A percentile compares a stretch with the other conserved stretches of the same genome.
Evolutionary conservation across 2,888 invertebrate species (phyloP).

Genomic region (Leptopilina drosophilae): DNA sequence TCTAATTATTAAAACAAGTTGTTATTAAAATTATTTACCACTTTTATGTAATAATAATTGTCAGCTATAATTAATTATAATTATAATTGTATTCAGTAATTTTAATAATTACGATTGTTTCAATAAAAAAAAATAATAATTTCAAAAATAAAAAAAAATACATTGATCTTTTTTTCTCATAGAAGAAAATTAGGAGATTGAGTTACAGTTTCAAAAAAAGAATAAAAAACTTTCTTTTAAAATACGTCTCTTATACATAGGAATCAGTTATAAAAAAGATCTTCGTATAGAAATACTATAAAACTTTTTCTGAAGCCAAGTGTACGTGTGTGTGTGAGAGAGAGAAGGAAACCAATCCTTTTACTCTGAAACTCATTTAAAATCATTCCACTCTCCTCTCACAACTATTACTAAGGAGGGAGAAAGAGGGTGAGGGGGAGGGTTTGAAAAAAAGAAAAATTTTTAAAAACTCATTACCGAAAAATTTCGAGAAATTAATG

Average conservation of each 20-base stretch:
- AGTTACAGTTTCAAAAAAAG: slow-evolving; percentile 21
- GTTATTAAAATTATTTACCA: no score
- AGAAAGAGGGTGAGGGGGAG: not conserved
- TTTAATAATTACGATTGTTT: no score
- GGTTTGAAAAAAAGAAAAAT: not conserved
- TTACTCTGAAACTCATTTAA: not conserved
- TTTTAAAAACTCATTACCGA: slow-evolving; percentile 12
- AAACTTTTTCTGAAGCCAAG: not conserved
- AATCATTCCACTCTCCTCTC: not conserved
- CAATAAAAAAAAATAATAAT: no score
- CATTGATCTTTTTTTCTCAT: no score
- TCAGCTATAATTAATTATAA: no score
- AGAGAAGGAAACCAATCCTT: not conserved
- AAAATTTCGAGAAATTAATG: not conserved
- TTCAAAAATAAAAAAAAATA: no score
- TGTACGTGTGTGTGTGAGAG: not conserved
- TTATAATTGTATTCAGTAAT: no score
- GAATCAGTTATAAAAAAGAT: not conserved
- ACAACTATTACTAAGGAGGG: not conserved
- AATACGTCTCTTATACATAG: not conserved
- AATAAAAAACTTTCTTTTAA: not conserved
- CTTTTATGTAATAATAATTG: no score
- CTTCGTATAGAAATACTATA: not conserved
- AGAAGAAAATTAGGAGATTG: no score
- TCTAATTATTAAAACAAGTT: no score